These are phyloP conservation scores for Camptogramma bilineatum DNA, from an alignment of 2,888 invertebrate species.

Conservation along the genomic window DNA sequence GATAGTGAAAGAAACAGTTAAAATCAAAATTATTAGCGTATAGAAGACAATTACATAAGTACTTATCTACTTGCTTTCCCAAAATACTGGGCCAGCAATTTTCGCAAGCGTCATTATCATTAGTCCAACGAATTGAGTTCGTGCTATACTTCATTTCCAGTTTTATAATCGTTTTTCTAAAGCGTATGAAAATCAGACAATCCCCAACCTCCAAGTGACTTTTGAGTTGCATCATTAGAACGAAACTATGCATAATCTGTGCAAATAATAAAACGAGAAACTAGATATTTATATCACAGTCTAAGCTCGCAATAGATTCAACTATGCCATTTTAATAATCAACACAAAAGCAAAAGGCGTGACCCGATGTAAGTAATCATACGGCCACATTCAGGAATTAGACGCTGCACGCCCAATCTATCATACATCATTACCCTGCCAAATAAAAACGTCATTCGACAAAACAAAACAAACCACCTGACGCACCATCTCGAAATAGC, in stretches of 20 bases:
- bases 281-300: background rate
- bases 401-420: conserved; percentile 75
- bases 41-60: too few species aligned
- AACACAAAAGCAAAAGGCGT: conserved; percentile 67
- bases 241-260: background rate
- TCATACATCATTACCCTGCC: conserved; percentile 66
- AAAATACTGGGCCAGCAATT: too few species aligned
- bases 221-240: background rate
- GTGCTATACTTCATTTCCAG: too few species aligned
- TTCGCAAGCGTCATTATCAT: too few species aligned
- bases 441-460: conserved; percentile 72
- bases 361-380: conserved; percentile 70
- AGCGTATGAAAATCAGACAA: too few species aligned
- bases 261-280: background rate
- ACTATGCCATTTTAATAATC: conserved; percentile 42
- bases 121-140: too few species aligned
- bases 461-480: conserved; percentile 66
- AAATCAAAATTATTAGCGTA: too few species aligned
- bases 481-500: conserved; percentile 70
- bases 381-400: conserved; percentile 76
- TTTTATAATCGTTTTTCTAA: too few species aligned
- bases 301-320: conserved; percentile 10
- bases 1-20: too few species aligned
- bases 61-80: too few species aligned
- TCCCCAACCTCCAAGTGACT: background rate